Evolutionary conservation across 30 jellyfish, hydroid and myxozoan species (phyloP), one percentile per base, ranked within the genome.

Genomic region (Aurelia coerulea): DNA sequence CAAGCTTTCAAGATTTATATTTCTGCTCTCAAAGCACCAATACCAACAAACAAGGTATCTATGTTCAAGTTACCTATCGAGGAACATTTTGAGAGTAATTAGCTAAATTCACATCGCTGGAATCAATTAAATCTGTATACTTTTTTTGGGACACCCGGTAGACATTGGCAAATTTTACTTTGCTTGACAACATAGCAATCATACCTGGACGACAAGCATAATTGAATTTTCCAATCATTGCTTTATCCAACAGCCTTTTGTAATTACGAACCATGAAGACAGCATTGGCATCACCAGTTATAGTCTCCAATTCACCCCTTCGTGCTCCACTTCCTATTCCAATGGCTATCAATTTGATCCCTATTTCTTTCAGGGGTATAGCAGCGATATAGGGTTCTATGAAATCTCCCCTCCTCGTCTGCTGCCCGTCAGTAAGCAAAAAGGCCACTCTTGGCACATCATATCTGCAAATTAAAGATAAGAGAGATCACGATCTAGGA

Each of bases 381-480:
- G 68, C 86, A 5, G 92, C 92, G 14, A 83, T 42, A 10, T 62
- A n/a, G 14, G 92, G 92, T 58, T 83, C 86, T 60, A 83, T 83
- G 81, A 70, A 83, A 37, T 74, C 86, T 9, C 85, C 87, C n/a
- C 81, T 31, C 56, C 79, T 50, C 17, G 92, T 83, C 92, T 83
- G 92, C 62, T 70, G 63, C 10, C 92, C 92, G 50, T 83, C 92
- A 14, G 92, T 83, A 13, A 83, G 86, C 60, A 83, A 78, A 13
- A 83, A 62, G 11, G 76, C 86, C 41, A 83, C 80, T 35, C 86
- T 75, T 14, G 80, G 86, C 15, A 60, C 92, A 53, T 83, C 49
- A 14, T 83, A n/a, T 33, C 92, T 83, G 50, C 60, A 35, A 37
- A 6, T 46, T 0, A 46, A 46, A 46, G 14, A 7, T 9, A 23